phyloP scores from a whole-genome alignment of 2,113 vertebrate species.

The Bubalus kerabau region DNA sequence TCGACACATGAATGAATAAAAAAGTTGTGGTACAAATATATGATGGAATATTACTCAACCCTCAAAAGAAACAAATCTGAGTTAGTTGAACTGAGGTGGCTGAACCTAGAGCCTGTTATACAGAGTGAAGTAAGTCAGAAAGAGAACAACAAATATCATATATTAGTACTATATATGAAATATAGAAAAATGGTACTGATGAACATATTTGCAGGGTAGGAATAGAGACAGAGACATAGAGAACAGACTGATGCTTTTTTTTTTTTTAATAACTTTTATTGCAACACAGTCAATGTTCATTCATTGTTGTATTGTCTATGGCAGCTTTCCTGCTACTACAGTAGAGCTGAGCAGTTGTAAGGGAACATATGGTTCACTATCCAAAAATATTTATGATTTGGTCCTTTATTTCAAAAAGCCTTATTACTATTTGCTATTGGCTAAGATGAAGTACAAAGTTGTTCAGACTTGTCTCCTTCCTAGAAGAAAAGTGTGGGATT shows the following conservation, averaged over 20 bases:
- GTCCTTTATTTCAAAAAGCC: neutral
- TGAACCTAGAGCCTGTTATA: neutral
- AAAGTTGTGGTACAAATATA: neutral
- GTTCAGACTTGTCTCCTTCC: neutral
- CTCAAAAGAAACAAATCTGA: neutral
- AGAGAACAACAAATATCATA: neutral
- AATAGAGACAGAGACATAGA: neutral
- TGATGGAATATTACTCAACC: neutral
- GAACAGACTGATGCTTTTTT: neutral
- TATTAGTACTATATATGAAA: neutral
- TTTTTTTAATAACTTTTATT: conserved; percentile 10
- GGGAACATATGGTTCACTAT: neutral
- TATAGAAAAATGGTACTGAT: neutral
- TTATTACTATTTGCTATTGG: neutral
- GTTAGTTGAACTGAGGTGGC: neutral
- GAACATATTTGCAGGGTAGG: neutral
- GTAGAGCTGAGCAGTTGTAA: neutral
- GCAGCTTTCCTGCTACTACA: neutral
- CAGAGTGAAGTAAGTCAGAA: neutral
- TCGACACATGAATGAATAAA: neutral
- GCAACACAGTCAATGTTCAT: neutral
- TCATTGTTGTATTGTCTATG: neutral
- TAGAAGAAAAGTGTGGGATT: neutral
- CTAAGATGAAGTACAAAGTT: neutral
- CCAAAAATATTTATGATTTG: conserved; percentile 7